phyloP scores from a whole-genome alignment of 2,888 invertebrate genomes.

The Odontomyia ornata region DNA sequence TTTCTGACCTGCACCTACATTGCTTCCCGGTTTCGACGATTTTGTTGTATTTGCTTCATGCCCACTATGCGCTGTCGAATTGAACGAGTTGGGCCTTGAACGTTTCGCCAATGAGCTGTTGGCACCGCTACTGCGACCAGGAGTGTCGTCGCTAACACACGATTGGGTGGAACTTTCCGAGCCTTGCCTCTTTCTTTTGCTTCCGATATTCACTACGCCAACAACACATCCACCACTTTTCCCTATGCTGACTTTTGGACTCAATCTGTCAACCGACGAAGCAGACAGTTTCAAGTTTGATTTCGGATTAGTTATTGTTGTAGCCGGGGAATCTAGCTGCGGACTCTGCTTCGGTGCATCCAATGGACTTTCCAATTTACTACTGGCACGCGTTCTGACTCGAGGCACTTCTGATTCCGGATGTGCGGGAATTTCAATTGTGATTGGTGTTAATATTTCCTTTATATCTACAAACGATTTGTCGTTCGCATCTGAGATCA shows the following conservation, averaged over 20 bases:
- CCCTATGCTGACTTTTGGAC: conserved; percentile 55
- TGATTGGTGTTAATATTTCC: conserved; percentile 76
- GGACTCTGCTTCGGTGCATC: conserved; percentile 67
- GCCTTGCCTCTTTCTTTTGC: conserved; percentile 80
- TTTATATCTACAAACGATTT: conserved; percentile 55
- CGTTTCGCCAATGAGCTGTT: conserved; percentile 3
- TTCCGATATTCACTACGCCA: conserved; percentile 52
- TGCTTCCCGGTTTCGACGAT: background rate
- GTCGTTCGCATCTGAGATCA: conserved; percentile 36
- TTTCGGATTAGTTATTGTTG: conserved; percentile 62
- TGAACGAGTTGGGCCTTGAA: conserved; percentile 24
- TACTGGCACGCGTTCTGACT: conserved; percentile 74
- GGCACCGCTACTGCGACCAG: conserved; percentile 45
- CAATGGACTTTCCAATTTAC: conserved; percentile 74
- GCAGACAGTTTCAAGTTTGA: conserved; percentile 52
- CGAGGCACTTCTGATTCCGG: conserved; percentile 64
- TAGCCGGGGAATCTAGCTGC: conserved; percentile 63
- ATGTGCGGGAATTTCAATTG: conserved; percentile 82
- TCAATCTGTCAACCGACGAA: conserved; percentile 54
- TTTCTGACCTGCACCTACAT: conserved; percentile 17
- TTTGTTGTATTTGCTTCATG: background rate
- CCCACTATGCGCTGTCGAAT: background rate
- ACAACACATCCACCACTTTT: conserved; percentile 37
- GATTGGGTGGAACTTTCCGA: conserved; percentile 78
- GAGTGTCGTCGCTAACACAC: conserved; percentile 69